Conservation (phyloP, 2,113 vertebrate species). For the Bothrops jararaca region DNA sequence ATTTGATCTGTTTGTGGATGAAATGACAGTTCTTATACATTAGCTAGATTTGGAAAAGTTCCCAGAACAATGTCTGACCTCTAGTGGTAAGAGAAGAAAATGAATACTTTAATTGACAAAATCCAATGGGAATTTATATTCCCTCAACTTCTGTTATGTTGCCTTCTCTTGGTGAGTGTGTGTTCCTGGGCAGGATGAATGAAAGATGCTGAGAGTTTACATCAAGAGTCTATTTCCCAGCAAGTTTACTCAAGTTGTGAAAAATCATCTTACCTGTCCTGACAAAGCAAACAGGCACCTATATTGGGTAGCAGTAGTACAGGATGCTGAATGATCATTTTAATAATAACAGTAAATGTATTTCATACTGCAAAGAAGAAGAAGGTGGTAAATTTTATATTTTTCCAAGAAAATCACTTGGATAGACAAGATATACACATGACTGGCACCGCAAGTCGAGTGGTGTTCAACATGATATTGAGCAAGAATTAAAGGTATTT, state of each 20-base stretch:
- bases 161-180: neutral
- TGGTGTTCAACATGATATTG: neutral
- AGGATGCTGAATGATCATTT: neutral
- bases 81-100: neutral
- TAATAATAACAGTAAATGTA: neutral
- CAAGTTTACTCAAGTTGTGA: neutral
- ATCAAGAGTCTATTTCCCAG: neutral
- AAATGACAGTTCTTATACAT: neutral
- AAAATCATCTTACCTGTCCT: neutral
- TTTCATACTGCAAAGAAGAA: neutral
- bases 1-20: neutral
- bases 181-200: neutral
- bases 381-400: neutral
- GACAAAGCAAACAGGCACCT: neutral
- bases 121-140: rapidly evolving
- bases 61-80: constrained; percentile 46
- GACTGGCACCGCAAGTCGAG: neutral
- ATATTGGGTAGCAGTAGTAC: neutral
- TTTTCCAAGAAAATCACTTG: neutral
- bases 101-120: neutral
- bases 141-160: neutral
- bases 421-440: neutral
- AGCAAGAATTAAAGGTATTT: neutral
- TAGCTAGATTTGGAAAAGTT: neutral
- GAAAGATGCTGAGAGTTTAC: neutral